These are phyloP conservation scores for Gonocerus acuteangulatus DNA, from an alignment of 2,888 invertebrate species.

Conservation along the genomic window DNA sequence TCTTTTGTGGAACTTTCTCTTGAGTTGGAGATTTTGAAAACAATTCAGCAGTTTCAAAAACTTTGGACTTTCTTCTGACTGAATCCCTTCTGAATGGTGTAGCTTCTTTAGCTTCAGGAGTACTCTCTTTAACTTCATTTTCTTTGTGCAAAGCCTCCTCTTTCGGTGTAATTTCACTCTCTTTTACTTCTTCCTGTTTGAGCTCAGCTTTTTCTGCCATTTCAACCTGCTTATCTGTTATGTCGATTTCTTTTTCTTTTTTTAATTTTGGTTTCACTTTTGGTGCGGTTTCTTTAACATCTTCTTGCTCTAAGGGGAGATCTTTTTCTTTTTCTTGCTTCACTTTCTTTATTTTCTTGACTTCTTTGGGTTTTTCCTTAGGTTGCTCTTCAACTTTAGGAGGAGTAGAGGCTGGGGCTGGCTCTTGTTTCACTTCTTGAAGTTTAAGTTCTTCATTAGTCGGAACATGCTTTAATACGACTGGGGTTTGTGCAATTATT, in stretches of 20 bases:
- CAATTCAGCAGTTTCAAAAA: constrained; percentile 62
- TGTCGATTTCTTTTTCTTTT: constrained; percentile 35
- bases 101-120: constrained; percentile 28
- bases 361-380: constrained; percentile 35
- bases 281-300: constrained; percentile 31
- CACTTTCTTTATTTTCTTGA: constrained; percentile 34
- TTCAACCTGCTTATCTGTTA: constrained; percentile 28
- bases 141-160: constrained; percentile 31
- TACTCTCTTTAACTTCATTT: constrained; percentile 33
- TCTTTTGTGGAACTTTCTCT: constrained; percentile 59
- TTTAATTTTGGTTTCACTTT: constrained; percentile 20
- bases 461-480: constrained; percentile 41
- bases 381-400: constrained; percentile 36
- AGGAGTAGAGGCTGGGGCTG: constrained; percentile 34
- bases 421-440: background rate
- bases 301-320: background rate
- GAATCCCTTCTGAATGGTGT: constrained; percentile 37
- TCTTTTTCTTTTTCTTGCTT: constrained; percentile 8
- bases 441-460: constrained; percentile 33
- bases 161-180: constrained; percentile 24
- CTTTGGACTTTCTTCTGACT: constrained; percentile 54
- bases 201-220: constrained; percentile 25
- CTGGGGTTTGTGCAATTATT: constrained; percentile 42
- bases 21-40: constrained; percentile 48
- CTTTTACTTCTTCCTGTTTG: constrained; percentile 31